phyloP scores from a whole-genome alignment of 2,113 vertebrate genomes.

The Malurus elegans region DNA sequence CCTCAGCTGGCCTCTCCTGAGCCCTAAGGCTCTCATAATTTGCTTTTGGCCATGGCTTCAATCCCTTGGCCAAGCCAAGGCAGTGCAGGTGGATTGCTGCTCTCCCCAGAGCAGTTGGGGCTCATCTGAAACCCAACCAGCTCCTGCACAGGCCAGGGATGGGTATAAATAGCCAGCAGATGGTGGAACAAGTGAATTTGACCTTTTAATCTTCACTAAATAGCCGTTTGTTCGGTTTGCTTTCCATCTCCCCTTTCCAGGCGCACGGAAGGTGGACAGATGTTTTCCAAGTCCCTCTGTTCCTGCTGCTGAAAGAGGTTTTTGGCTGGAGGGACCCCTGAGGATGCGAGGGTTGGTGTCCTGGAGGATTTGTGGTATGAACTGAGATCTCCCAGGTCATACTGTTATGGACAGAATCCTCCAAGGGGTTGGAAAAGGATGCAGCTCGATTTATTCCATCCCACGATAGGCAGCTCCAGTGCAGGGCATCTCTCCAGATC shows the following conservation, averaged over 20 bases:
- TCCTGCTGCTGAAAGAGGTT: neutral
- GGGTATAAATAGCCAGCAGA: slow-evolving; percentile 62
- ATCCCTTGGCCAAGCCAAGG: neutral
- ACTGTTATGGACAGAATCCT: neutral
- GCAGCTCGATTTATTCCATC: neutral
- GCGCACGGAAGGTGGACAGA: neutral
- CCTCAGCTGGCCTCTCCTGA: neutral
- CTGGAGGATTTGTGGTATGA: neutral
- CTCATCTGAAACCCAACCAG: neutral
- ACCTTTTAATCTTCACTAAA: slow-evolving; percentile 39
- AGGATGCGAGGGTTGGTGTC: neutral
- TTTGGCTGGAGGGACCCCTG: neutral
- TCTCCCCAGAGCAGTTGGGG: neutral
- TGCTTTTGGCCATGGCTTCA: neutral
- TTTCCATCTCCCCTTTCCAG: neutral
- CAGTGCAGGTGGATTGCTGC: slow-evolving; percentile 1
- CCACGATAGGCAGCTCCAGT: neutral
- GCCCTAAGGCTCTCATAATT: neutral
- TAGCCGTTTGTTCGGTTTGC: neutral
- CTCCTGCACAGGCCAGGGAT: neutral
- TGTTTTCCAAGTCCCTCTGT: neutral
- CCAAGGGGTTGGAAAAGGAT: neutral
- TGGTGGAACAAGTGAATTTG: slow-evolving; percentile 34
- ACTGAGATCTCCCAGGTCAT: neutral
- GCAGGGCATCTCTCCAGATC: neutral